A percentile compares a stretch with the other conserved stretches of the same genome.
These are phyloP conservation scores for Sebastes matsubarae DNA, from an alignment of 2,797 vertebrate species.

Conservation along the genomic window DNA sequence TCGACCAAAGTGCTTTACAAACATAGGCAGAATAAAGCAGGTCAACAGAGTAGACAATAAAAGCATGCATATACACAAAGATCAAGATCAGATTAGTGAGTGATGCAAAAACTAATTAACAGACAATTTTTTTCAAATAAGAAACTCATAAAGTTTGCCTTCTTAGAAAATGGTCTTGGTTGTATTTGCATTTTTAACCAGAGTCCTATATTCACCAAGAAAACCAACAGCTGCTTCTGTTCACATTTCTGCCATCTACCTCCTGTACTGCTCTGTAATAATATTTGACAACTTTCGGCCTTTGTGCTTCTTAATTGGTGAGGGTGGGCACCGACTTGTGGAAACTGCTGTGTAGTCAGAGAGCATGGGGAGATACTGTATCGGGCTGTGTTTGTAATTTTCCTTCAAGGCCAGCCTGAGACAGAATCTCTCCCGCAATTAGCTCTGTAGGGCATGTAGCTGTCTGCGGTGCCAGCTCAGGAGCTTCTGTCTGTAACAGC, in stretches of 20 bases:
- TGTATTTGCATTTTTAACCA: not conserved
- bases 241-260: not conserved
- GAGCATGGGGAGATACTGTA: conserved; percentile 37
- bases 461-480: conserved; percentile 55
- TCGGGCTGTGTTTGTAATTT: conserved; percentile 58
- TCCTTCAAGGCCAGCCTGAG: conserved; percentile 41
- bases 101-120: not conserved
- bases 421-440: conserved; percentile 69
- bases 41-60: not conserved
- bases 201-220: not conserved
- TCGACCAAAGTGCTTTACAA: not conserved
- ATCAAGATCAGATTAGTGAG: not conserved
- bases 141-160: not conserved
- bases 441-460: conserved; percentile 64
- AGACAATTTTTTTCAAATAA: too few relatives aligned
- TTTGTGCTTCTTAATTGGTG: conserved; percentile 63
- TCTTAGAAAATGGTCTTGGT: not conserved
- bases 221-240: not conserved
- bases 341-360: conserved; percentile 44
- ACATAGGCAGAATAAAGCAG: not conserved
- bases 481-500: conserved; percentile 46
- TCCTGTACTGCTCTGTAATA: conserved; percentile 7
- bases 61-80: not conserved
- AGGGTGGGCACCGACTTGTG: conserved; percentile 24
- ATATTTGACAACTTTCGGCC: conserved; percentile 54